Conservation (phyloP, 2,888 invertebrate species). For the Calameuta pallipes region DNA sequence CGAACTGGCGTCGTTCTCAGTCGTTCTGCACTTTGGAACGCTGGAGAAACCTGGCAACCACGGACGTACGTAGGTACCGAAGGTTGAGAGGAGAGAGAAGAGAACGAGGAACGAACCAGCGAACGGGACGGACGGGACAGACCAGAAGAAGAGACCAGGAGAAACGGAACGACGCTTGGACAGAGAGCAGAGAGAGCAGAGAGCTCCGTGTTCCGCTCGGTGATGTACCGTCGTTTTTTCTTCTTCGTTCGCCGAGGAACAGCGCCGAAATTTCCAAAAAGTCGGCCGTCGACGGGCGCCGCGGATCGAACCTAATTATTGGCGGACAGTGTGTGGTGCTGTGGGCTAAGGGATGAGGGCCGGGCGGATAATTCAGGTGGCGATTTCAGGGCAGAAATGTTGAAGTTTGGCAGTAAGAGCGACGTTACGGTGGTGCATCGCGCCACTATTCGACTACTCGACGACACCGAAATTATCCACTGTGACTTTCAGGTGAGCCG, state of each 20-base stretch:
- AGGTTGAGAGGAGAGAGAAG: not conserved
- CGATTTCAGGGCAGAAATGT: constrained; percentile 66
- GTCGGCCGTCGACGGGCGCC: constrained; percentile 13
- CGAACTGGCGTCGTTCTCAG: not conserved
- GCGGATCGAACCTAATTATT: constrained; percentile 12
- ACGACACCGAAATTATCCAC: constrained; percentile 91
- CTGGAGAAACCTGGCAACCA: constrained; percentile 2
- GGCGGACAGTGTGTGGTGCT: constrained; percentile 61
- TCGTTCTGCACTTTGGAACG: constrained; percentile 3
- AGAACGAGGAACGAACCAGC: not conserved
- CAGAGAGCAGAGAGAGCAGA: not conserved
- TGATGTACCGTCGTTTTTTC: constrained; percentile 27
- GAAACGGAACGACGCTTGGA: not conserved
- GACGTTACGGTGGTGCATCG: constrained; percentile 67
- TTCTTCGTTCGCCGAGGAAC: constrained; percentile 12
- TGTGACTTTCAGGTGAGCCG: constrained; percentile 87
- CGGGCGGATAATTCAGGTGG: constrained; percentile 60
- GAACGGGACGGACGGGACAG: not conserved
- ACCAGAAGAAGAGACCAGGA: not conserved
- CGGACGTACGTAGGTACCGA: constrained; percentile 3
- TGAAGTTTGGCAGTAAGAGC: constrained; percentile 68
- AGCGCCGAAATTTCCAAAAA: constrained; percentile 5
- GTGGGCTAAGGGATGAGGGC: constrained; percentile 60
- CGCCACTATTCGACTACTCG: constrained; percentile 84
- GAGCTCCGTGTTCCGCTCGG: constrained; percentile 15